A percentile compares a stretch with the other conserved stretches of the same genome.
phyloP scores from a whole-genome alignment of 1,140 invertebrate genomes.

The Drosophila micromelanica region DNA sequence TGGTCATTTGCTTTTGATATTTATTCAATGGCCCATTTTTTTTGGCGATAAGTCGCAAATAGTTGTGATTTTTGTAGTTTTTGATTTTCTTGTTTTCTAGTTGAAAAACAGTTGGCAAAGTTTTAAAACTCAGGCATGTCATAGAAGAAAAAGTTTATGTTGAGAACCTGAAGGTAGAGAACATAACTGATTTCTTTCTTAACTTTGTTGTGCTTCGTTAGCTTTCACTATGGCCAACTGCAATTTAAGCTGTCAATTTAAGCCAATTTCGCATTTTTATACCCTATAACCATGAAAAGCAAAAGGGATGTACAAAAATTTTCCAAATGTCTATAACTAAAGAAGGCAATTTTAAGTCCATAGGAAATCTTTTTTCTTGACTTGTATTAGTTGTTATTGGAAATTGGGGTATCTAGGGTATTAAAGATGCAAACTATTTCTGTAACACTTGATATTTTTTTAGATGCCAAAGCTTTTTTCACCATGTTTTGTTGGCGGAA shows the following conservation, averaged over 20 bases:
- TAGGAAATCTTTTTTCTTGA: too few relatives aligned
- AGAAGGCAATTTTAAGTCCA: too few relatives aligned
- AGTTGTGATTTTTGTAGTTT: constrained; percentile 51
- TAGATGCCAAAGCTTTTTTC: constrained; percentile 17
- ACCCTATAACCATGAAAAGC: background rate
- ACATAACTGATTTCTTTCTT: constrained; percentile 31
- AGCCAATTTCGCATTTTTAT: constrained; percentile 23
- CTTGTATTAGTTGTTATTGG: background rate
- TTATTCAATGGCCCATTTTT: constrained; percentile 80
- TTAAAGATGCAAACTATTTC: constrained; percentile 24
- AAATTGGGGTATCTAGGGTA: background rate
- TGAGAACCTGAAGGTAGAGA: constrained; percentile 3
- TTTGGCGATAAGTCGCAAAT: constrained; percentile 77
- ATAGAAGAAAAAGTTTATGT: constrained; percentile 23
- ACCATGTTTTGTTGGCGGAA: constrained; percentile 57
- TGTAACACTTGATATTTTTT: background rate
- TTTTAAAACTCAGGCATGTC: constrained; percentile 31
- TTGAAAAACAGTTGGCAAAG: constrained; percentile 23
- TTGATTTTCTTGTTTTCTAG: constrained; percentile 2
- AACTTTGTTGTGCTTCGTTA: background rate
- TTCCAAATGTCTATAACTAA: background rate
- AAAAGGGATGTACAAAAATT: background rate
- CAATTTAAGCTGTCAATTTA: constrained; percentile 38
- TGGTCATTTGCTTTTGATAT: constrained; percentile 78
- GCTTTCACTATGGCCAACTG: constrained; percentile 4